Conservation (phyloP, 2,113 vertebrate species). For the Dipodomys stephensi region DNA sequence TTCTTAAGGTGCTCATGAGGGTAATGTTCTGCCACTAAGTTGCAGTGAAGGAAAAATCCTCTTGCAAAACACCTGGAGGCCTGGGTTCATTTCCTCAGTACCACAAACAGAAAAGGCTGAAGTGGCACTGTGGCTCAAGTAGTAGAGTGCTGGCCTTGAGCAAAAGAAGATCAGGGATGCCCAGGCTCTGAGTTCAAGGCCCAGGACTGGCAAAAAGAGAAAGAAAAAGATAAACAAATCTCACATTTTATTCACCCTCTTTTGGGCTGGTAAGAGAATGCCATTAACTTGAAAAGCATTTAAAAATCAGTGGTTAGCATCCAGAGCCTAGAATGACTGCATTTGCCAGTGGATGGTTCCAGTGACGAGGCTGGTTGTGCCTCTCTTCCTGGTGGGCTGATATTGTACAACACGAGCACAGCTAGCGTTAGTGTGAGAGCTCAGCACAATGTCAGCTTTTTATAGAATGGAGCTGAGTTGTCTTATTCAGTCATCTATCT, state of each 20-base stretch:
- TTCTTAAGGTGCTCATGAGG: constrained; percentile 22
- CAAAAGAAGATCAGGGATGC: too few relatives aligned
- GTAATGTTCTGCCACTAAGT: neutral
- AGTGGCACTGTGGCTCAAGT: too few relatives aligned
- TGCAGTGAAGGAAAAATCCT: constrained; percentile 17
- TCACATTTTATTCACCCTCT: neutral
- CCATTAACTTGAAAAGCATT: neutral
- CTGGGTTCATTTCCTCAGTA: too few relatives aligned
- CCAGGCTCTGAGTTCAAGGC: too few relatives aligned
- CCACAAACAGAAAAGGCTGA: too few relatives aligned
- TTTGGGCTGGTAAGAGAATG: constrained; percentile 13
- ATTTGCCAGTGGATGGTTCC: neutral
- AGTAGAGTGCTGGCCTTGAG: too few relatives aligned
- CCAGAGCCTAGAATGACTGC: neutral
- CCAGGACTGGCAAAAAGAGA: too few relatives aligned
- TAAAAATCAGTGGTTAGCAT: neutral
- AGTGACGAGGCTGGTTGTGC: too few relatives aligned
- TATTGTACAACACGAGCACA: neutral
- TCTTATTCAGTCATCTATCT: neutral
- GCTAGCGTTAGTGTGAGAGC: neutral
- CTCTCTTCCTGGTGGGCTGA: neutral
- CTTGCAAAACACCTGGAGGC: constrained; percentile 26
- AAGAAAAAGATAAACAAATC: neutral
- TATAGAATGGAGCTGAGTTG: neutral
- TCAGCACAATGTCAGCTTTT: neutral